A percentile compares a stretch with the other conserved stretches of the same genome.
These are phyloP conservation scores for Globia sparganii DNA, from an alignment of 2,888 invertebrate species.

Conservation along the genomic window DNA sequence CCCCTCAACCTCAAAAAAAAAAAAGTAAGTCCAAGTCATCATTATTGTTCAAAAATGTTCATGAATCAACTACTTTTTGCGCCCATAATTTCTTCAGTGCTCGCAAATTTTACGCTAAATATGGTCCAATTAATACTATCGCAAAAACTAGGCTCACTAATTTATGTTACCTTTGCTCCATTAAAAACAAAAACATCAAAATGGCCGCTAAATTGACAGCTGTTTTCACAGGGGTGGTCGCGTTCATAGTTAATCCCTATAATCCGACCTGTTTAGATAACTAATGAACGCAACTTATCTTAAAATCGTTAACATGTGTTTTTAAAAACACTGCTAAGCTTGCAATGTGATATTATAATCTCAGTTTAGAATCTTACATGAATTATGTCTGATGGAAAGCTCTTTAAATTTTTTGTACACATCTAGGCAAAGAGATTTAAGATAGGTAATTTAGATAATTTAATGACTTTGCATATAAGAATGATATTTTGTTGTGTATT, in stretches of 20 bases:
- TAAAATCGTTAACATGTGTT: conserved; percentile 64
- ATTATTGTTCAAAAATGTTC: background rate
- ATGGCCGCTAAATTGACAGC: conserved; percentile 75
- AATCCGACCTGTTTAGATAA: conserved; percentile 83
- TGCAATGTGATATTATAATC: conserved; percentile 55
- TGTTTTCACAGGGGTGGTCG: conserved; percentile 84
- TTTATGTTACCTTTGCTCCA: conserved; percentile 41
- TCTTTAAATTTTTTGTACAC: conserved; percentile 20
- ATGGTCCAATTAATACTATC: conserved; percentile 36
- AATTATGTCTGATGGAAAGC: conserved; percentile 36
- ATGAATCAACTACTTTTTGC: conserved; percentile 1
- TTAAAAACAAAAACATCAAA: conserved; percentile 61
- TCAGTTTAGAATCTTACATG: conserved; percentile 55
- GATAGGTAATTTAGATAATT: too few relatives aligned
- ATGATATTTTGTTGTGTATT: background rate
- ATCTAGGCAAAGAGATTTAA: too few relatives aligned
- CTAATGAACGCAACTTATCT: conserved; percentile 76
- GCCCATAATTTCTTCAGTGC: background rate
- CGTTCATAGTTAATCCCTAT: conserved; percentile 73
- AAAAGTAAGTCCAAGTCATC: background rate
- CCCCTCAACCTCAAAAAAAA: too few relatives aligned
- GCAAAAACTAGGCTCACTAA: conserved; percentile 41
- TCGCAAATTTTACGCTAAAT: conserved; percentile 48
- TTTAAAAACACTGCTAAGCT: conserved; percentile 50
- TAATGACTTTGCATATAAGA: too few relatives aligned